phyloP scores from a whole-genome alignment of 2,888 invertebrate genomes.

The Agrochola lychnidis region DNA sequence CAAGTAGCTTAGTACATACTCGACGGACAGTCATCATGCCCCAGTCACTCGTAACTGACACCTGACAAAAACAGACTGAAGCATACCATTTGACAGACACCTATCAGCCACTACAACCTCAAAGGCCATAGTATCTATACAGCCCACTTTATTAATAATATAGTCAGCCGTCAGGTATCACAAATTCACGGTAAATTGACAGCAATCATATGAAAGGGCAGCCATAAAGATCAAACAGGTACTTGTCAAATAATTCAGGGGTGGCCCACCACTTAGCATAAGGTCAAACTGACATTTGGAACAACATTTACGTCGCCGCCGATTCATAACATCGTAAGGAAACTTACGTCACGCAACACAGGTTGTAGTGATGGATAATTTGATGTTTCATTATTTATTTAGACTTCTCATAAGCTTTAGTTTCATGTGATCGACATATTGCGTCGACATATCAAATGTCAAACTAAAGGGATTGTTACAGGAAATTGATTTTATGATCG shows the following conservation, averaged over 20 bases:
- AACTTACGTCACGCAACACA: slow-evolving; percentile 80
- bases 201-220: slow-evolving; percentile 85
- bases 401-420: background rate
- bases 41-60: no score
- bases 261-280: slow-evolving; percentile 83
- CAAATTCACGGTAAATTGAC: slow-evolving; percentile 79
- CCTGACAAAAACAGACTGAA: background rate
- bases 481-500: background rate
- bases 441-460: background rate
- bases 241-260: slow-evolving; percentile 83
- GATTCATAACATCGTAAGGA: slow-evolving; percentile 78
- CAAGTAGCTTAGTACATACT: background rate
- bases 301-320: slow-evolving; percentile 83
- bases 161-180: slow-evolving; percentile 59
- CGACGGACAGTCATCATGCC: background rate
- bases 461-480: background rate
- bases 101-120: background rate
- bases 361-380: slow-evolving; percentile 71
- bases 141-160: slow-evolving; percentile 33
- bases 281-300: slow-evolving; percentile 90
- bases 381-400: slow-evolving; percentile 40
- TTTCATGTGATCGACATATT: slow-evolving; percentile 1
- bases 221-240: slow-evolving; percentile 85
- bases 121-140: slow-evolving; percentile 6
- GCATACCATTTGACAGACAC: background rate